These are phyloP conservation scores for Lepidurus arcticus DNA, from an alignment of 1,140 invertebrate species.

Conservation along the genomic window DNA sequence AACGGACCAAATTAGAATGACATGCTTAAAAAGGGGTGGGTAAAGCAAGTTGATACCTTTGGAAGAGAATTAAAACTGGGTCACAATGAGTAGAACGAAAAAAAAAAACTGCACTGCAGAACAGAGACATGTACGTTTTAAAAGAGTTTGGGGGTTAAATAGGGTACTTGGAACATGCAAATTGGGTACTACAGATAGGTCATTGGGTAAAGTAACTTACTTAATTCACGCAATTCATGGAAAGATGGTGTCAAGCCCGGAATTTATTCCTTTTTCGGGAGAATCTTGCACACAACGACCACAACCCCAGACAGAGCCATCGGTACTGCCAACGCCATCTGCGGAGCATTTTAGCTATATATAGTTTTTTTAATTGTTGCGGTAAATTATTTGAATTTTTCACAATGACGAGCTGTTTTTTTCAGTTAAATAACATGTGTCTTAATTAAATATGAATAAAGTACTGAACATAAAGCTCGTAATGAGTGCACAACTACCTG, in stretches of 20 bases:
- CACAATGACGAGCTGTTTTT: no score
- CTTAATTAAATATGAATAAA: no score
- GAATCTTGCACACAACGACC: conserved; percentile 18
- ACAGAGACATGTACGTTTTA: not conserved
- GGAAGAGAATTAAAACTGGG: not conserved
- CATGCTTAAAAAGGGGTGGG: not conserved
- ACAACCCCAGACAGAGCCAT: conserved; percentile 16
- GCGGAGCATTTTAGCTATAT: not conserved
- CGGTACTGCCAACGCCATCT: not conserved
- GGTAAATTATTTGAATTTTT: no score
- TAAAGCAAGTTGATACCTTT: not conserved
- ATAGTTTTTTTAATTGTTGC: no score
- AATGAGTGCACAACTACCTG: no score
- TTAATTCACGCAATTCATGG: not conserved
- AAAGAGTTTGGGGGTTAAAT: no score
- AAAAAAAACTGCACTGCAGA: not conserved
- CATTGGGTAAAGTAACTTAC: not conserved
- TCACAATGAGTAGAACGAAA: not conserved
- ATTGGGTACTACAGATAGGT: not conserved
- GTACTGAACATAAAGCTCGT: no score
- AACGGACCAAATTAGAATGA: not conserved
- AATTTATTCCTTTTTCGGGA: conserved; percentile 10
- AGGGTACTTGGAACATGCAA: not conserved
- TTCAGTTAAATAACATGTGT: no score
- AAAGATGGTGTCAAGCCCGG: not conserved